Evolutionary conservation across 1,140 invertebrate genomes (phyloP), one percentile per base, ranked within the genome.

Genomic region (Dendrolimus kikuchii): DNA sequence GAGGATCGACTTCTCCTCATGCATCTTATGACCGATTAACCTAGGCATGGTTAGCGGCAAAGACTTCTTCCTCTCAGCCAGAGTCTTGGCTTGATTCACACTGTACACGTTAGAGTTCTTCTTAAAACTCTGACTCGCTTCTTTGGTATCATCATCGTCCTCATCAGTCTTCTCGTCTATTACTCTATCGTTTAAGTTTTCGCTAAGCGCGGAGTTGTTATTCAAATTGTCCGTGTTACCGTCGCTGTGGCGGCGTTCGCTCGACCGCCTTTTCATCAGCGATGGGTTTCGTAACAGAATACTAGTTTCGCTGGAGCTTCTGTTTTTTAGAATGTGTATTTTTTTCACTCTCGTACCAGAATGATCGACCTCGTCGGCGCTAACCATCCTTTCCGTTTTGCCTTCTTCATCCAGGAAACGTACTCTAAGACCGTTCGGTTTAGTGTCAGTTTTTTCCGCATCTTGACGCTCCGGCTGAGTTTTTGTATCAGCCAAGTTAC

Each of bases 31-130:
- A 0, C 71, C 72, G 40, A 86, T 80, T 43, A 88, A 60, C 51
- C 72, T 72, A 23, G 87, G 84, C 53, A 87, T 83, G 40, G 72
- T 68, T 40, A 80, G 57, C 2, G 82, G 84, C 40, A 78, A 64
- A 0, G 79, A 80, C 47, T 77, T 77, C 56, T 80, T 86, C 44
- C 71, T 70, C 55, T 87, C 83, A 7, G 79, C 77, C 49, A 88
- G 51, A 3, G 87, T 88, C 58, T 87, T 87, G 7, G 84, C 87
- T 53, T 82, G 83, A 50, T 86, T 81, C 2, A 88, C 84, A 59
- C 79, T 88, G 69, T 88, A 88, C 5, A 88, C 87, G 61, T 88
- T 86, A 47, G 81, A 77, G 60, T 88, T 88, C 55, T 86, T 86
- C 62, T 81, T 86, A 74, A 74, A 88, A 51, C 54, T 69, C 61